Evolutionary conservation across 2,113 vertebrate genomes (phyloP).

Genomic region (Clupea harengus): DNA sequence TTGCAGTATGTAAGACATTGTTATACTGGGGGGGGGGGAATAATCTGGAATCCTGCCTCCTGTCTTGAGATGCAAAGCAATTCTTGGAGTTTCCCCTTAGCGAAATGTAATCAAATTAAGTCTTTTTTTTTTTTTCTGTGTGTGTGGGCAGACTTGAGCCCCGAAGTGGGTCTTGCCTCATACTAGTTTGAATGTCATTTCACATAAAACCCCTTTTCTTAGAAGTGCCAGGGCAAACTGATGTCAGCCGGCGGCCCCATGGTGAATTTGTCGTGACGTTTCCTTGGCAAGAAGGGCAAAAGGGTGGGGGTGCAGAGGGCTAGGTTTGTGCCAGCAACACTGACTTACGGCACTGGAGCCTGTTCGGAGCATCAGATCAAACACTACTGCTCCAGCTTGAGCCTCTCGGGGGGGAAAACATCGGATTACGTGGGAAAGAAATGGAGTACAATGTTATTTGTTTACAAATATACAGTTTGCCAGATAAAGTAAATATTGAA

Average conservation of each 20-base stretch:
- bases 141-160: slow-evolving; percentile 33
- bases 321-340: slow-evolving; percentile 26
- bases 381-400: not conserved
- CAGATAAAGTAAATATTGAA: not conserved
- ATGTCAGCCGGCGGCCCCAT: slow-evolving; percentile 53
- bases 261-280: slow-evolving; percentile 57
- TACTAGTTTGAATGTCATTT: slow-evolving; percentile 38
- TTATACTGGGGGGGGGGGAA: not conserved
- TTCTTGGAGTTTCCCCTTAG: slow-evolving; percentile 32
- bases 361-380: slow-evolving; percentile 52
- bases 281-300: slow-evolving; percentile 60
- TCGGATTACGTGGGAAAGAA: not conserved
- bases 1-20: slow-evolving; percentile 11
- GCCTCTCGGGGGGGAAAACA: not conserved
- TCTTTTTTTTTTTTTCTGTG: slow-evolving; percentile 17
- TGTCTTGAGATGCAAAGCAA: slow-evolving; percentile 4
- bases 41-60: not conserved
- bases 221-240: slow-evolving; percentile 58
- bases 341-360: slow-evolving; percentile 31
- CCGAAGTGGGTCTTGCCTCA: slow-evolving; percentile 34
- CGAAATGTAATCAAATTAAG: slow-evolving; percentile 36
- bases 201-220: slow-evolving; percentile 47
- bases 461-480: not conserved
- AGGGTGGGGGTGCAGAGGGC: not conserved
- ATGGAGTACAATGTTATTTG: not conserved